Conservation (phyloP, 2,113 vertebrate species). For the Vimba vimba region DNA sequence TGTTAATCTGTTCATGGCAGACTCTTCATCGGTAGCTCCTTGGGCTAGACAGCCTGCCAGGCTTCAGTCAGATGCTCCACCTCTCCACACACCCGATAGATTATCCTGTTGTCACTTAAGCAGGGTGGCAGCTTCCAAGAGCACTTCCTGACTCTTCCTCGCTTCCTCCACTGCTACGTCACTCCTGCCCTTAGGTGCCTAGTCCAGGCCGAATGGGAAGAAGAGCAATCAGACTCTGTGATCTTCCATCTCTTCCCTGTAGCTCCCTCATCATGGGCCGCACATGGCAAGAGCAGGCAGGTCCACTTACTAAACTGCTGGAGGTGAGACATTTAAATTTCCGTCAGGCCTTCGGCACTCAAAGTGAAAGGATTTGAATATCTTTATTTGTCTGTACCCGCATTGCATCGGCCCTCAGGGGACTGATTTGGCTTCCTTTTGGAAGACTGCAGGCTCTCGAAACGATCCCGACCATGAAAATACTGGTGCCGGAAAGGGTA, state of each 20-base stretch:
- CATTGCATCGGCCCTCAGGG: conserved; percentile 3
- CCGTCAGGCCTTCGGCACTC: conserved; percentile 69
- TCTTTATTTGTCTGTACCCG: conserved; percentile 65
- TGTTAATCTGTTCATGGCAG: background rate
- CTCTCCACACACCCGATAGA: conserved; percentile 6
- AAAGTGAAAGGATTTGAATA: conserved; percentile 71
- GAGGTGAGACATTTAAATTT: conserved; percentile 69
- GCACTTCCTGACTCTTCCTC: conserved; percentile 32
- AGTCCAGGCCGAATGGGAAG: conserved; percentile 35
- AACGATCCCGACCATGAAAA: conserved; percentile 18
- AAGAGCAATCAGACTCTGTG: conserved; percentile 48
- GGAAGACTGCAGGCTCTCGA: background rate
- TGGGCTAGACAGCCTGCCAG: conserved; percentile 10
- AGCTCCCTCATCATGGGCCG: conserved; percentile 52
- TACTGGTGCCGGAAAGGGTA: background rate
- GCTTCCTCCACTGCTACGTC: background rate
- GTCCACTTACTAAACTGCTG: conserved; percentile 40
- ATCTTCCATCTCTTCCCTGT: conserved; percentile 52
- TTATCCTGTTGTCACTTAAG: conserved; percentile 37
- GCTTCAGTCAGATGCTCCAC: background rate
- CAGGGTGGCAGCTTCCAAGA: background rate
- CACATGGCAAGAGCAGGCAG: conserved; percentile 61
- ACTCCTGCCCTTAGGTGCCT: conserved; percentile 40
- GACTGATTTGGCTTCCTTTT: conserved; percentile 9
- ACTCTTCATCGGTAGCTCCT: conserved; percentile 11